Percentiles rank a stretch among this genome's conserved stretches.
phyloP scores from a whole-genome alignment of 1,140 invertebrate species.

The Drosophila willistoni region DNA sequence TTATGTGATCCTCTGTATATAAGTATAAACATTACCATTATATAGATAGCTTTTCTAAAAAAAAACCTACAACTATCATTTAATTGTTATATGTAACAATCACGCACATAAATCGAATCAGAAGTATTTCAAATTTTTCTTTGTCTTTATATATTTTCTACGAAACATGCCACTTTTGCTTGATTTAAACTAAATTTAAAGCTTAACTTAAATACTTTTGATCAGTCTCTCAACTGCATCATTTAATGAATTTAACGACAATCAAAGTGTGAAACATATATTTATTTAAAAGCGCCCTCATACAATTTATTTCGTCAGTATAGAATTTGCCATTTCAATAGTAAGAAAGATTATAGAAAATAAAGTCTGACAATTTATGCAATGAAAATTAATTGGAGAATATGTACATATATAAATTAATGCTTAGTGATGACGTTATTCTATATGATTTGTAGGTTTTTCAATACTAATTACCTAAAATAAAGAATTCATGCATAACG shows the following conservation, averaged over 20 bases:
- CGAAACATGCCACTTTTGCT: too few species aligned
- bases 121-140: too few species aligned
- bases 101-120: neutral
- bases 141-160: too few species aligned
- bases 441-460: too few species aligned
- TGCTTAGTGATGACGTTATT: neutral
- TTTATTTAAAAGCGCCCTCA: neutral
- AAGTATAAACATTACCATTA: slow-evolving; percentile 23
- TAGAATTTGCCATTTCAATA: neutral
- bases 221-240: neutral
- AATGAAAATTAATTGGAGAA: neutral
- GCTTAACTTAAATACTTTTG: too few species aligned
- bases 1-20: slow-evolving; percentile 17
- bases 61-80: slow-evolving; percentile 4
- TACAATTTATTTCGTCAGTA: neutral
- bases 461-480: too few species aligned
- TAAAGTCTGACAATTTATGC: neutral
- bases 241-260: neutral
- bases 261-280: neutral
- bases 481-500: too few species aligned
- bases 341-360: neutral
- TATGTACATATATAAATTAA: neutral
- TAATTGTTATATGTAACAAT: neutral
- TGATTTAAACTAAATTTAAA: too few species aligned
- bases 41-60: slow-evolving; percentile 13